Evolutionary conservation across 2,888 invertebrate genomes (phyloP).

Genomic region (Cerastis rubricosa): DNA sequence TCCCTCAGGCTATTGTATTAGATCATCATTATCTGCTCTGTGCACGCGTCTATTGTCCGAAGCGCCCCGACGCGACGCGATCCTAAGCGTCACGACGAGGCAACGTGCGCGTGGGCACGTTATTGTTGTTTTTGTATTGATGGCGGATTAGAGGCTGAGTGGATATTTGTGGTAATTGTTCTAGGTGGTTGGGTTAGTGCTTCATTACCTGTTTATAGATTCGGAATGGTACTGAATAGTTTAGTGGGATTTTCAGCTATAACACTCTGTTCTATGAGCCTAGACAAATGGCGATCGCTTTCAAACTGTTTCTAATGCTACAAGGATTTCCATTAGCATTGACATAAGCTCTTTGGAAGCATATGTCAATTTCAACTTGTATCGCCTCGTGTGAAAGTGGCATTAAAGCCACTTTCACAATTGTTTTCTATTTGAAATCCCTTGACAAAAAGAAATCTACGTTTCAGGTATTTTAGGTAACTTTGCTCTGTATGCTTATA

Average conservation of each 20-base stretch:
- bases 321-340: not conserved
- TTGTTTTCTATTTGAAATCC: not conserved
- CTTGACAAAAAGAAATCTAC: not conserved
- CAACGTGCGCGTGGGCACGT: conserved; percentile 37
- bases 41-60: conserved; percentile 52
- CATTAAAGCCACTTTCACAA: not conserved
- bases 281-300: not conserved
- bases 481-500: not conserved
- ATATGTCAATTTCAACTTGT: not conserved
- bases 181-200: conserved; percentile 11
- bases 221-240: not conserved
- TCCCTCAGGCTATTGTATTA: conserved; percentile 32
- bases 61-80: conserved; percentile 1
- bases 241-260: not conserved
- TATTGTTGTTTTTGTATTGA: conserved; percentile 39
- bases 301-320: not conserved
- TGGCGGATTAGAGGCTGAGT: conserved; percentile 31
- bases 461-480: not conserved
- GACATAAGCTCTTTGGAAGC: not conserved
- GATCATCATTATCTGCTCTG: conserved; percentile 48
- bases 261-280: not conserved
- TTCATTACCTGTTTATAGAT: not conserved
- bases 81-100: not conserved
- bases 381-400: too few species aligned
- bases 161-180: conserved; percentile 29